Conservation (phyloP, 2,888 invertebrate species). For the Liopterus haemorrhoidalis region DNA sequence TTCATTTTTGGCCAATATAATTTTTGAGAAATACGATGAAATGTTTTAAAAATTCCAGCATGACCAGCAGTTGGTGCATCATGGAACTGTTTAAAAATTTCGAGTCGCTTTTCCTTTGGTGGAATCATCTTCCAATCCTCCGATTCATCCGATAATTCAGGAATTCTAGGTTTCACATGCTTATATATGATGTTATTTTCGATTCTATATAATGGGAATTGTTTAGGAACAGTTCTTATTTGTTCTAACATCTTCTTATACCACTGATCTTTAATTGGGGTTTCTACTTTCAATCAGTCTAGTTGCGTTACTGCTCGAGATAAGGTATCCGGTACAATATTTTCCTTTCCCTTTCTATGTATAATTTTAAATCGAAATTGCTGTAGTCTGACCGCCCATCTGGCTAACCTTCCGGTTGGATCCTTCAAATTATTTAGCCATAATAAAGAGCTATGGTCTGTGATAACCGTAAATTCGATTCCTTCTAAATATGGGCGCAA, state of each 20-base stretch:
- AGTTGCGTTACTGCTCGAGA: constrained; percentile 14
- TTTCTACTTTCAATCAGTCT: neutral
- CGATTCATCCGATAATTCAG: constrained; percentile 15
- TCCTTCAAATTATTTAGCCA: constrained; percentile 24
- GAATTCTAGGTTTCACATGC: constrained; percentile 18
- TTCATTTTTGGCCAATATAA: constrained; percentile 25
- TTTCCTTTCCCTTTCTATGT: neutral
- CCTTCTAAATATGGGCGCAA: constrained; percentile 12
- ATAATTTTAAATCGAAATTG: neutral
- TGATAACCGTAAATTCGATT: too few species aligned
- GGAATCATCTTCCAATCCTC: constrained; percentile 27
- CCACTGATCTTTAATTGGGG: constrained; percentile 24
- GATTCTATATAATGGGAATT: constrained; percentile 28
- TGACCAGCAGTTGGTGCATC: too few species aligned
- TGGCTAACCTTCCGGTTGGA: too few species aligned
- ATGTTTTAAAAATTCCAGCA: constrained; percentile 10
- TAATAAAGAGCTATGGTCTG: constrained; percentile 2
- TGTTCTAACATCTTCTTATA: constrained; percentile 22
- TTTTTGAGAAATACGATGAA: constrained; percentile 4
- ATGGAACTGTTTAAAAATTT: too few species aligned
- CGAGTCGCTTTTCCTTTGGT: too few species aligned
- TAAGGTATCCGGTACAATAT: too few species aligned
- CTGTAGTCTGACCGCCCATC: too few species aligned
- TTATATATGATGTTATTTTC: constrained; percentile 24
- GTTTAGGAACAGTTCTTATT: constrained; percentile 15